A percentile compares a stretch with the other conserved stretches of the same genome.
These are phyloP conservation scores for Peromyscus maniculatus DNA, from an alignment of 2,113 vertebrate genomes.

Conservation along the genomic window DNA sequence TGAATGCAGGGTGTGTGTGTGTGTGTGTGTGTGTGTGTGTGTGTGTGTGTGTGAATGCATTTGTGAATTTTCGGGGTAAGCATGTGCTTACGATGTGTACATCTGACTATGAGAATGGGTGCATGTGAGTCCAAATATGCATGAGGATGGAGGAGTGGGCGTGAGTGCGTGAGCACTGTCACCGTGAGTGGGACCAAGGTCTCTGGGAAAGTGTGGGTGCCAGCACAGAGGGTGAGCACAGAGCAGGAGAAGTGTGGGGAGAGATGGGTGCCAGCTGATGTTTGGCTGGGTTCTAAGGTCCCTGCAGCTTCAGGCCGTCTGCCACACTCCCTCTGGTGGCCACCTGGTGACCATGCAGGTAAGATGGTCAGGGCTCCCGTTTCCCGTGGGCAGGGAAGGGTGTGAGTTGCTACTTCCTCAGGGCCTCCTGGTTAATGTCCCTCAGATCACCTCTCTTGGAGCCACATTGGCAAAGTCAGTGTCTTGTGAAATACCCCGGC, in stretches of 20 bases:
- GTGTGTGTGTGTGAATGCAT: not conserved
- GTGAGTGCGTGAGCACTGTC: not conserved
- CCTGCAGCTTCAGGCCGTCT: not conserved
- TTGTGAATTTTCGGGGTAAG: not conserved
- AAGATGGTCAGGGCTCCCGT: not conserved
- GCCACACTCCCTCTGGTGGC: slow-evolving; percentile 6
- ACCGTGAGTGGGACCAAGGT: not conserved
- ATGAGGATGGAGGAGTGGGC: not conserved
- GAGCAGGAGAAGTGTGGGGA: too few relatives aligned
- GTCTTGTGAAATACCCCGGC: not conserved
- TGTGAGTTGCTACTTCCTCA: not conserved
- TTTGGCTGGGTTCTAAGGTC: not conserved
- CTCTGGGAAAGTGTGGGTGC: not conserved
- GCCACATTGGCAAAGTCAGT: not conserved
- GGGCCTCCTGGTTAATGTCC: not conserved
- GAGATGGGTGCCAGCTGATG: not conserved
- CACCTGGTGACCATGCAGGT: not conserved
- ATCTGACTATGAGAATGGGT: not conserved
- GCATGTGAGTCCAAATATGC: not conserved
- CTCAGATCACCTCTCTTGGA: not conserved
- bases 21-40: not conserved
- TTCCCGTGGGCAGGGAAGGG: not conserved
- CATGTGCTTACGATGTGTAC: too few relatives aligned
- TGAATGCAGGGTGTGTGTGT: not conserved
- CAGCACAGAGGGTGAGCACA: not conserved